These are phyloP conservation scores for Percopsis omiscomaycus DNA, from an alignment of 2,797 vertebrate genomes.

Conservation along the genomic window DNA sequence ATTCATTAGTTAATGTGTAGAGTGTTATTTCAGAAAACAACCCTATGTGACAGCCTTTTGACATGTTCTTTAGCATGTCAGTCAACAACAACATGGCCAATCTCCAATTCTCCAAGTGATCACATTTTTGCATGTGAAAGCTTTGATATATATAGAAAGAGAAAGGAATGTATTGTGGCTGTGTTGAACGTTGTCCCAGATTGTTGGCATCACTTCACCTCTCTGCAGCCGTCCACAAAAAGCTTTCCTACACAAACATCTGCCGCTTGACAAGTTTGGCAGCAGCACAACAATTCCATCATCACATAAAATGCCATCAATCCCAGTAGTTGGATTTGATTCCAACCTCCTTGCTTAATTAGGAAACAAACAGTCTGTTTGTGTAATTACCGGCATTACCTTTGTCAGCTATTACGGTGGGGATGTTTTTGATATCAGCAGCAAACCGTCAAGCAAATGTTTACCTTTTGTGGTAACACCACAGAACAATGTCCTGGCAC, in stretches of 20 bases:
- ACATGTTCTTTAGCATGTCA: conserved; percentile 4
- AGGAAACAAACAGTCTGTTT: conserved; percentile 1
- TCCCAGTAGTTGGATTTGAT: conserved; percentile 16
- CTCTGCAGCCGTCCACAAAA: conserved; percentile 40
- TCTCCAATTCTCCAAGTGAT: conserved; percentile 14
- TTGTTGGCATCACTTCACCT: conserved; percentile 50
- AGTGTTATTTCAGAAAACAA: background rate
- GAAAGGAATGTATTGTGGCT: conserved; percentile 55
- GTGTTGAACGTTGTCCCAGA: conserved; percentile 59
- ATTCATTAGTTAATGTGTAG: background rate
- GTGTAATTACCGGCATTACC: conserved; percentile 31
- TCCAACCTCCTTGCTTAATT: background rate
- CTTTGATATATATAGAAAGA: conserved; percentile 50
- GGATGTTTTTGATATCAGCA: conserved; percentile 10
- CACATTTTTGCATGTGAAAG: conserved; percentile 32
- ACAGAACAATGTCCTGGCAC: conserved; percentile 25
- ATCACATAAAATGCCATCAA: conserved; percentile 32
- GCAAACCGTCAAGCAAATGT: conserved; percentile 36
- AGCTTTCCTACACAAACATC: conserved; percentile 50
- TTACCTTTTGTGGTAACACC: conserved; percentile 40
- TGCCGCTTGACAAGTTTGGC: conserved; percentile 40
- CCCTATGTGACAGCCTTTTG: conserved; percentile 5
- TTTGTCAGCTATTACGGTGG: conserved; percentile 21
- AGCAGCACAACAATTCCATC: conserved; percentile 22
- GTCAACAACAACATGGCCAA: conserved; percentile 8